A percentile compares a stretch with the other conserved stretches of the same genome.
Evolutionary conservation across 1,140 invertebrate species (phyloP).

Genomic region (Glossosoma conforme): DNA sequence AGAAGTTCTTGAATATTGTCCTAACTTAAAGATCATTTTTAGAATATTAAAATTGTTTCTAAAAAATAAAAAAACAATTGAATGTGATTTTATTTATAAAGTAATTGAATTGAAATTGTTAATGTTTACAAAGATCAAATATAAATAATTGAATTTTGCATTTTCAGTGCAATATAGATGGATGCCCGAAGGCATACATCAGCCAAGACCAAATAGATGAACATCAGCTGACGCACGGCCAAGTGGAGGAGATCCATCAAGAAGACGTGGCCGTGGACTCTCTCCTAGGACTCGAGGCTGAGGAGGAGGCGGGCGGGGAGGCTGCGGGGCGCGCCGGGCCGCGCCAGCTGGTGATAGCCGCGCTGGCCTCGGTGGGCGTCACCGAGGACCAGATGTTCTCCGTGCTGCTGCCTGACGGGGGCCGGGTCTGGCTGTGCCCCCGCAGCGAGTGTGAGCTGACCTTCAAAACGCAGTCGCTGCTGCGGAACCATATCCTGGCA

Average conservation of each 20-base stretch:
- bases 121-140: too few species aligned
- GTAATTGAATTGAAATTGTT: too few species aligned
- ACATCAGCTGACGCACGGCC: conserved; percentile 5
- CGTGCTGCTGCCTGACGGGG: conserved; percentile 12
- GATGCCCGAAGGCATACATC: conserved; percentile 14
- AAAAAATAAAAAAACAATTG: too few species aligned
- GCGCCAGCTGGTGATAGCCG: conserved; percentile 15
- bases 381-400: conserved; percentile 20
- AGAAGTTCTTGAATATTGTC: neutral
- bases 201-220: conserved; percentile 16
- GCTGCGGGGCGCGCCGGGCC: conserved; percentile 3
- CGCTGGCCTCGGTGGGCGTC: conserved; percentile 23
- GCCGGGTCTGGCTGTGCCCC: conserved; percentile 20
- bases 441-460: conserved; percentile 15
- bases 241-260: neutral
- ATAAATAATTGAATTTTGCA: conserved; percentile 3
- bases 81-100: too few species aligned
- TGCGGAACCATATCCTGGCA: conserved; percentile 26
- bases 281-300: neutral
- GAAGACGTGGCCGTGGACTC: neutral
- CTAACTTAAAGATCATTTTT: neutral
- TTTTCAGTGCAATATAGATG: conserved; percentile 23
- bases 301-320: neutral
- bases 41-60: too few species aligned
- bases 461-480: conserved; percentile 24